Evolutionary conservation across 2,888 invertebrate species (phyloP), one percentile per base, ranked within the genome.

Genomic region (Tenthredo amoena): DNA sequence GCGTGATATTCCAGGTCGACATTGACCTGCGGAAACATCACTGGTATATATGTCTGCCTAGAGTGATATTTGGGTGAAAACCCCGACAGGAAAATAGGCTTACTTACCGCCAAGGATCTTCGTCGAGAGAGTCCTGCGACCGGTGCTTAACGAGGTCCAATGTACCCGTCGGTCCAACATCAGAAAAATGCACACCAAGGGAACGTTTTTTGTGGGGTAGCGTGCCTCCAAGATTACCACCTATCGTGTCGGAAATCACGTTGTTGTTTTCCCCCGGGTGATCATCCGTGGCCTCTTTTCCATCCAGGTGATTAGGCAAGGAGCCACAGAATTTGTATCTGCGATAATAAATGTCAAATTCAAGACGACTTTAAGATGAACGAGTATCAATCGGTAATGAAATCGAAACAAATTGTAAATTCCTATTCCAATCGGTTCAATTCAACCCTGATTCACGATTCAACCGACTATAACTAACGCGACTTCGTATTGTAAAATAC

Each of bases 261-360:
- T 95, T 95, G 89, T 95, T 95, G 89, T 95, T 95, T 84, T 95
- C 95, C 85, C 95, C 93, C 50, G 91, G 87, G 72, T 91, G 89
- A 82, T 95, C 95, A 87, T 95, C 95, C 83, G 90, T 90, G 21
- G 94, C 91, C 88, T 95, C 95, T 88, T 95, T 94, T 91, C 95
- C 95, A 81, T 95, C 95, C 90, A 96, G 93, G 91, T 96, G 96
- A 93, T 96, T 96, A 12, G 96, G 96, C 89, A 96, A 92, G 65
- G 96, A 96, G 86, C 95, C 95, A 90, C 95, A 95, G 87, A 94
- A 93, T 90, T 94, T 94, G 89, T 94, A 94, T 88, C 93, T 92
- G 26, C 26, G 88, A 43, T 21, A 68, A 68, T 26, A 86, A 87
- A 65, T 21, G 26, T 79, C 1, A 65, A 31, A 79, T 40, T 81